Conservation (phyloP, 2,113 vertebrate genomes). For the Platichthys stellatus region DNA sequence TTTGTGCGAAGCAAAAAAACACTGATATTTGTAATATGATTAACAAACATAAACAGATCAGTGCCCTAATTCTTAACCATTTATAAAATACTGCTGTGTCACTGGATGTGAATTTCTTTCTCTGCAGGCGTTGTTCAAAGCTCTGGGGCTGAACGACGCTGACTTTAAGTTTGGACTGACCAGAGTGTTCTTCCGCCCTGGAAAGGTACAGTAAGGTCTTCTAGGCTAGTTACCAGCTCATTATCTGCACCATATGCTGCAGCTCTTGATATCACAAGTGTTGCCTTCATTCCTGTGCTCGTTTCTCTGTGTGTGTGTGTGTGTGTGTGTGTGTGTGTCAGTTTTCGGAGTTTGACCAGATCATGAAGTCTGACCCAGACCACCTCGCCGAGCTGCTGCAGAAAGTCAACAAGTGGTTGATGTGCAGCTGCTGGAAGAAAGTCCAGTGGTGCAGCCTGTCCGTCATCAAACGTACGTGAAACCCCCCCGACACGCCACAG, state of each 20-base stretch:
- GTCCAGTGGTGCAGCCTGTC: conserved; percentile 96
- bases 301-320: not conserved
- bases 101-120: conserved; percentile 4
- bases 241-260: not conserved
- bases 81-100: conserved; percentile 17
- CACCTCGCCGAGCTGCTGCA: conserved; percentile 93
- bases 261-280: not conserved
- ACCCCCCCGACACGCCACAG: too few relatives aligned
- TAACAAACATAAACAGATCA: conserved; percentile 16
- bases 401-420: conserved; percentile 94
- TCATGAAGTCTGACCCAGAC: conserved; percentile 99
- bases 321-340: conserved; percentile 57
- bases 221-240: not conserved
- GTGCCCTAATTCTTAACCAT: not conserved
- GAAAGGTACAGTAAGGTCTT: conserved; percentile 86
- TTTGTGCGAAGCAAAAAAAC: conserved; percentile 1
- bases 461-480: conserved; percentile 93
- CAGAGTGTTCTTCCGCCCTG: conserved; percentile 97
- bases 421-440: conserved; percentile 97
- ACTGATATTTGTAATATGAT: conserved; percentile 16
- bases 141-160: conserved; percentile 93
- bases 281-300: not conserved
- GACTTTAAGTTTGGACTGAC: conserved; percentile 99
- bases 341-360: conserved; percentile 99
- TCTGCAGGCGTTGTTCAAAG: conserved; percentile 95